Evolutionary conservation across 2,888 invertebrate genomes (phyloP).

Genomic region (Brachyptera risi): DNA sequence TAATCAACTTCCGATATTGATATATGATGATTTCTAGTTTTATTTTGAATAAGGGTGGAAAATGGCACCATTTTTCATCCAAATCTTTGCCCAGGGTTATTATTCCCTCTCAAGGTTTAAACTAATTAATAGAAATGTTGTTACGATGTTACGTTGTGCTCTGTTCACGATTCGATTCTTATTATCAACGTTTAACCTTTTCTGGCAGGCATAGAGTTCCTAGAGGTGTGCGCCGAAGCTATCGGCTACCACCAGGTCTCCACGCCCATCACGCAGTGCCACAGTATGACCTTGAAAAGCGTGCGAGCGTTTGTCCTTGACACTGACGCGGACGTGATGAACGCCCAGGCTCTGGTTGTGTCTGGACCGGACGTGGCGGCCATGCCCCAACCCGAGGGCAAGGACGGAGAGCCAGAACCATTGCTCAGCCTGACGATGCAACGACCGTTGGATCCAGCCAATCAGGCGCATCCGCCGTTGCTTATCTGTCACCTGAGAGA

Average conservation of each 20-base stretch:
- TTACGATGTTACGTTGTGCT: too few relatives aligned
- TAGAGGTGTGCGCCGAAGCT: conserved; percentile 58
- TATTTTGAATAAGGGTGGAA: too few relatives aligned
- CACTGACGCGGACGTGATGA: neutral
- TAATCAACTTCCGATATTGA: too few relatives aligned
- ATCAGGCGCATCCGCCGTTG: conserved; percentile 49
- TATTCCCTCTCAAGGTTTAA: too few relatives aligned
- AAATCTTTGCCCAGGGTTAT: too few relatives aligned
- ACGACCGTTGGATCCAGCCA: conserved; percentile 44
- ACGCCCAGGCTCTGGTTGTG: conserved; percentile 49
- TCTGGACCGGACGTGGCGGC: conserved; percentile 57
- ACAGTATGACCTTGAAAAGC: conserved; percentile 38
- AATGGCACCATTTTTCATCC: too few relatives aligned
- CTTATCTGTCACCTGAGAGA: conserved; percentile 50
- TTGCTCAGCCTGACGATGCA: conserved; percentile 46
- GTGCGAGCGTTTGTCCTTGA: conserved; percentile 52
- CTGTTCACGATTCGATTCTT: neutral
- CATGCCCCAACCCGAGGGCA: too few relatives aligned
- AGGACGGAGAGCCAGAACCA: conserved; percentile 35
- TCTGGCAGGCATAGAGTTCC: conserved; percentile 53
- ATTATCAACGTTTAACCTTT: neutral
- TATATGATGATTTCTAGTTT: too few relatives aligned
- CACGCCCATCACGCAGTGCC: conserved; percentile 22
- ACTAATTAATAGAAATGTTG: too few relatives aligned
- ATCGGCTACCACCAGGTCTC: conserved; percentile 37